These are phyloP conservation scores for Luperina nickerlii DNA, from an alignment of 2,888 invertebrate genomes.

Conservation along the genomic window DNA sequence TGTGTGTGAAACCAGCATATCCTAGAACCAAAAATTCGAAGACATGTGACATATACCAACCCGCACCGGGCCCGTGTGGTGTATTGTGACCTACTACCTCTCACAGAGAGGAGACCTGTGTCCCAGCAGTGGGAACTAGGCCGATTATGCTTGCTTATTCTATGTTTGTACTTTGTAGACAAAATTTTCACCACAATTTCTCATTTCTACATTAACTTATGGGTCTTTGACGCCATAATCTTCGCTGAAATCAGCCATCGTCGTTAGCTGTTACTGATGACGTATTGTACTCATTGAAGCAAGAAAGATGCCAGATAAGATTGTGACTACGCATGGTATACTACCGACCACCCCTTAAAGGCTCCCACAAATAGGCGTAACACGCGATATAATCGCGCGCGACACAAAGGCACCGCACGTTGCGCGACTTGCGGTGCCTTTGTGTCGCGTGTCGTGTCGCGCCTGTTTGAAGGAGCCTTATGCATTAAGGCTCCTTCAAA, in stretches of 20 bases:
- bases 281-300: slow-evolving; percentile 48
- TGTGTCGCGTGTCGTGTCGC: no score
- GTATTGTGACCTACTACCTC: background rate
- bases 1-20: background rate
- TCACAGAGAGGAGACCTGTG: background rate
- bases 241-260: background rate
- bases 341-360: background rate
- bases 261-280: slow-evolving; percentile 11
- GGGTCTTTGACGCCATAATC: background rate
- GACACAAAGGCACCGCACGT: no score
- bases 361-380: no score
- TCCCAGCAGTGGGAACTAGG: background rate
- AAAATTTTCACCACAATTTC: background rate
- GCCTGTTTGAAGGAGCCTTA: no score
- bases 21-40: background rate
- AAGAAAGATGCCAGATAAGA: slow-evolving; percentile 36
- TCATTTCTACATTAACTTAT: background rate
- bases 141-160: background rate
- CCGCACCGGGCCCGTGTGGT: background rate
- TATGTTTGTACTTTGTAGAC: background rate
- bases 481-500: no score
- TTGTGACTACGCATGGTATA: slow-evolving; percentile 21
- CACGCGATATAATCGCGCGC: no score
- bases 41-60: background rate
- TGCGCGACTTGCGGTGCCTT: no score